Percentiles rank a stretch among this genome's conserved stretches.
Conservation (phyloP, 1,140 invertebrate genomes). For the Drosophila nannoptera region DNA sequence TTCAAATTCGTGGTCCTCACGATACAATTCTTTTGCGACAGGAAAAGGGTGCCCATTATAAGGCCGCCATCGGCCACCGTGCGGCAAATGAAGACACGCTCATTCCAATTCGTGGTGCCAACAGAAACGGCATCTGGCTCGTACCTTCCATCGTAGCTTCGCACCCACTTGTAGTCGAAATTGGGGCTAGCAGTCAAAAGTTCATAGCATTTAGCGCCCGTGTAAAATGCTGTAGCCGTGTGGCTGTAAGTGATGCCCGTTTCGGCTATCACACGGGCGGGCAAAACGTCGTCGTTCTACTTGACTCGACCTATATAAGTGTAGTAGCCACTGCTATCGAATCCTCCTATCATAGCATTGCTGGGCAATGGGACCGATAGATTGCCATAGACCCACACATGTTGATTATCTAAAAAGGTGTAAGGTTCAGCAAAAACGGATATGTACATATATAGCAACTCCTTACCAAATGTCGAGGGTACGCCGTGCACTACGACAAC, state of each 20-base stretch:
- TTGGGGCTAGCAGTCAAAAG: not conserved
- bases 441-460: too few species aligned
- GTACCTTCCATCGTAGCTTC: conserved; percentile 28
- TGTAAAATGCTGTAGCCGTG: not conserved
- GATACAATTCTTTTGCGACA: conserved; percentile 9
- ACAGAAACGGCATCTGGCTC: conserved; percentile 23
- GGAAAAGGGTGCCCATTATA: conserved; percentile 20
- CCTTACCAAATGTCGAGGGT: conserved; percentile 16
- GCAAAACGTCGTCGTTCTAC: conserved; percentile 3
- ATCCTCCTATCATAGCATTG: conserved; percentile 26
- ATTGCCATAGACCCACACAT: conserved; percentile 18
- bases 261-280: conserved; percentile 30
- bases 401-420: conserved; percentile 5
- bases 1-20: conserved; percentile 14
- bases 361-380: conserved; percentile 12
- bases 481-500: conserved; percentile 5
- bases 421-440: not conserved
- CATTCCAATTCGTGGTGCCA: conserved; percentile 27
- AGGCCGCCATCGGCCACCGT: conserved; percentile 21
- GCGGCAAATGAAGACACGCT: conserved; percentile 39
- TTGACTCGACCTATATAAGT: conserved; percentile 26
- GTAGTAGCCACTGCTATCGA: conserved; percentile 31
- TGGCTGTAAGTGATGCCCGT: conserved; percentile 21
- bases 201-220: conserved; percentile 1
- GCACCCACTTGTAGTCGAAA: conserved; percentile 16